These are phyloP conservation scores for Echiichthys vipera DNA, from an alignment of 2,797 vertebrate genomes.

Conservation along the genomic window DNA sequence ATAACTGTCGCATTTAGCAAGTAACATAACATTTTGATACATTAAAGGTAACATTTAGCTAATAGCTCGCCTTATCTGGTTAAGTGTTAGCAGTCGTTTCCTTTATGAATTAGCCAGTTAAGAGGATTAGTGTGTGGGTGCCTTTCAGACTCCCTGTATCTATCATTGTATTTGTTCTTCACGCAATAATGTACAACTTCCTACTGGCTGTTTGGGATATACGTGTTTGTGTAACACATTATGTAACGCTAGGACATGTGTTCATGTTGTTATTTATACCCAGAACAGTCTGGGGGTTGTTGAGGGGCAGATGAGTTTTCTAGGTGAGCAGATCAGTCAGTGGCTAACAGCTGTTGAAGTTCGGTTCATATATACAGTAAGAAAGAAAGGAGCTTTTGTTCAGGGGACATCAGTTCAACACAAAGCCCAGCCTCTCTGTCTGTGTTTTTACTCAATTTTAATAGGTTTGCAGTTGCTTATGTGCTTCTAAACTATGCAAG, in stretches of 20 bases:
- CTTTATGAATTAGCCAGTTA: constrained; percentile 40
- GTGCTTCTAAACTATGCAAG: background rate
- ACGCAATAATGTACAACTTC: background rate
- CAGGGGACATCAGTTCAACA: background rate
- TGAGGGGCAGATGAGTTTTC: constrained; percentile 41
- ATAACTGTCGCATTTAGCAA: background rate
- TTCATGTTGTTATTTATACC: constrained; percentile 68
- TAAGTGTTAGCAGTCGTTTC: constrained; percentile 40
- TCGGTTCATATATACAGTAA: background rate
- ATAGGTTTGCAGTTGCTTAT: background rate
- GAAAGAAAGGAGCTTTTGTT: constrained; percentile 1
- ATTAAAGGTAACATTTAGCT: constrained; percentile 32
- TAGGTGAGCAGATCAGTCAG: constrained; percentile 30
- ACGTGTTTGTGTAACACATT: constrained; percentile 65
- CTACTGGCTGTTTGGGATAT: constrained; percentile 4
- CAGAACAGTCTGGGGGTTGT: constrained; percentile 20
- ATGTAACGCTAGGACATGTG: constrained; percentile 71
- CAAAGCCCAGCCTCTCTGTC: background rate
- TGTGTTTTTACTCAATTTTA: background rate
- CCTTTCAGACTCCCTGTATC: background rate
- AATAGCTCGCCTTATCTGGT: constrained; percentile 12
- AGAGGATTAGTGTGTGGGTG: constrained; percentile 40
- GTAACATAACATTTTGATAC: background rate
- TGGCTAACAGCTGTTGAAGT: constrained; percentile 50
- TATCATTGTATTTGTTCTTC: background rate